Evolutionary conservation across 2,888 invertebrate species (phyloP), one percentile per base, ranked within the genome.

Genomic region (Synergus itoensis): DNA sequence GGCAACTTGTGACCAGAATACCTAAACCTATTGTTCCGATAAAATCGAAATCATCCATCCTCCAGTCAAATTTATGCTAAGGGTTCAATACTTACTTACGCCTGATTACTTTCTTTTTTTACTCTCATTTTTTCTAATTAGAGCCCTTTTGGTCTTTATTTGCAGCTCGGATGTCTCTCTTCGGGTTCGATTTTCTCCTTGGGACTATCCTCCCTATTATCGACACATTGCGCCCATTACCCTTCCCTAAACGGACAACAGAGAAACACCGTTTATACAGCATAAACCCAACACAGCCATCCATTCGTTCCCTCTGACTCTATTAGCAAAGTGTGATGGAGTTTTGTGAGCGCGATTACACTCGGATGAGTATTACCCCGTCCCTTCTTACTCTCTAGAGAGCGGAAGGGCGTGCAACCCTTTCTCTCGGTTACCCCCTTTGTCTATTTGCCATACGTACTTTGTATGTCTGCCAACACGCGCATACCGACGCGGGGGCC

Each of bases 281-380:
- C 88, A 88, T 89, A 89, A 89, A 89, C 86, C 85, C 86, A 64
- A 83, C 83, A 87, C 82, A 83, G 83, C 86, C 86, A 88, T 88
- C 87, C 87, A 87, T 86, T 87, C 84, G 86, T 86, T 85, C 82
- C 84, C 84, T 83, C 87, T 88, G 88, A 89, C 90, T 91, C 92
- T 92, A 92, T 92, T 92, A 92, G 92, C 90, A 91, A 91, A 92
- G 91, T 91, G 92, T 92, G 92, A 92, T 92, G 92, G 92, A 92
- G 92, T 92, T 92, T 92, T 92, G 92, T 91, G 90, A 92, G 92
- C 91, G 90, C 92, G 92, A 92, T 92, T 92, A 92, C 91, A 92
- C 92, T 89, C 90, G 90, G 92, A 92, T 92, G 92, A 92, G 92
- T 92, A 92, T 92, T 91, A 92, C 89, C 86, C 86, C 79, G 73